Evolutionary conservation across 2,113 vertebrate species (phyloP).

Genomic region (Malaclemys terrapin): DNA sequence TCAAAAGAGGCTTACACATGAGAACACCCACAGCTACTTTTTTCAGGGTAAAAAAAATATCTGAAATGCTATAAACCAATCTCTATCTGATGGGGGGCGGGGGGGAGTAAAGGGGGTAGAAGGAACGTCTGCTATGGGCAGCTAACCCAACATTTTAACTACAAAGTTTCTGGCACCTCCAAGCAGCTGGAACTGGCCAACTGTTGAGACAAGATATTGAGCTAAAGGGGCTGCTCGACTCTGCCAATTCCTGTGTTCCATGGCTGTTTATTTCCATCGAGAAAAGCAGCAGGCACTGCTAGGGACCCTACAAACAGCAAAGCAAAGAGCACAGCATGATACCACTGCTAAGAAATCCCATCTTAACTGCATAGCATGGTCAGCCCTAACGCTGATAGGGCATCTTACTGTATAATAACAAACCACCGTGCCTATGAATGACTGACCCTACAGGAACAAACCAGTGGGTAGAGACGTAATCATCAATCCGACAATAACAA

Average conservation of each 20-base stretch:
- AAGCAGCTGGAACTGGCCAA: neutral
- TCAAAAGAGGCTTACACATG: neutral
- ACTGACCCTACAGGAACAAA: neutral
- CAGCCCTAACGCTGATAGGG: neutral
- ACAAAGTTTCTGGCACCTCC: neutral
- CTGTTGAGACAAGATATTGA: neutral
- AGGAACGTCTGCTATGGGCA: neutral
- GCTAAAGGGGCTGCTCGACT: neutral
- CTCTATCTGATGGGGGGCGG: fast-evolving
- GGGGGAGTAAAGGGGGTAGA: neutral
- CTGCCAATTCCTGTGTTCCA: neutral
- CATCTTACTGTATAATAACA: neutral
- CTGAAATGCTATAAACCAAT: fast-evolving
- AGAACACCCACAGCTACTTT: neutral
- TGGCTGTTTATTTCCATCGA: neutral
- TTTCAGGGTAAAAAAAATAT: neutral
- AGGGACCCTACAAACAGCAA: neutral
- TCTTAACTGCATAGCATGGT: neutral
- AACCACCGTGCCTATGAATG: neutral
- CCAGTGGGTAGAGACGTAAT: neutral
- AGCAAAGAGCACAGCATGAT: neutral
- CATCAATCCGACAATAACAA: neutral
- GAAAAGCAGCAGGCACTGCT: neutral
- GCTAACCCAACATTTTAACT: neutral
- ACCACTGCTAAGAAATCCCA: neutral